Evolutionary conservation across 1,140 invertebrate genomes (phyloP), one percentile per base, ranked within the genome.

Genomic region (Patella vulgata): DNA sequence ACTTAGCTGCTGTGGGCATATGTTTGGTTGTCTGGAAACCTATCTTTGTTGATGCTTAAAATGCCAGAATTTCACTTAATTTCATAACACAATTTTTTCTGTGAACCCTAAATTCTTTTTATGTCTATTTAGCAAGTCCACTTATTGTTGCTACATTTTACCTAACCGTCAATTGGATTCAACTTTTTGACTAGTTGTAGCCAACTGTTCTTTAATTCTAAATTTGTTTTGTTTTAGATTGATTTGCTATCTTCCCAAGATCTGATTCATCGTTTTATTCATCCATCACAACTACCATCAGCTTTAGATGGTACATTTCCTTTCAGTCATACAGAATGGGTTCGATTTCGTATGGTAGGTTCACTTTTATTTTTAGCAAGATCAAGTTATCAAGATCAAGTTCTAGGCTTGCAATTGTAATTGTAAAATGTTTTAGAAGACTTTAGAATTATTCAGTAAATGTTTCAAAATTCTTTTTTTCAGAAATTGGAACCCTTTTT

Each of bases 401-500:
- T 14, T 14, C 12, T n/a, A 14, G 39, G 39, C 12, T 40, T n/a
- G n/a, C 12, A 40, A 12, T 14, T 12, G 39, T 12, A n/a, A 40
- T 14, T 12, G 39, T 12, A 14, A 14, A n/a, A 40, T 40, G 12
- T 1, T 12, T n/a, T 40, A n/a, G 39, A 40, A 40, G n/a, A 12
- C 39, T n/a, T 1, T 40, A 11, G 9, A 11, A 40, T 12, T 40
- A n/a, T 9, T n/a, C n/a, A 9, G 2, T 14, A 21, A 9, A 51
- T 54, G 17, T 36, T 36, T 36, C 14, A 8, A 8, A 14, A 19
- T 43, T 54, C 17, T 54, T n/a, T 46, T 33, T 63, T 70, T 44
- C 70, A 84, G 82, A 75, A 74, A 68, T 57, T 83, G 61, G 82
- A 84, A 47, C 77, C 79, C 33, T 84, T 84, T 60, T 63, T 81